Evolutionary conservation across 2,113 vertebrate species (phyloP).

Genomic region (Clarias macrocephalus): DNA sequence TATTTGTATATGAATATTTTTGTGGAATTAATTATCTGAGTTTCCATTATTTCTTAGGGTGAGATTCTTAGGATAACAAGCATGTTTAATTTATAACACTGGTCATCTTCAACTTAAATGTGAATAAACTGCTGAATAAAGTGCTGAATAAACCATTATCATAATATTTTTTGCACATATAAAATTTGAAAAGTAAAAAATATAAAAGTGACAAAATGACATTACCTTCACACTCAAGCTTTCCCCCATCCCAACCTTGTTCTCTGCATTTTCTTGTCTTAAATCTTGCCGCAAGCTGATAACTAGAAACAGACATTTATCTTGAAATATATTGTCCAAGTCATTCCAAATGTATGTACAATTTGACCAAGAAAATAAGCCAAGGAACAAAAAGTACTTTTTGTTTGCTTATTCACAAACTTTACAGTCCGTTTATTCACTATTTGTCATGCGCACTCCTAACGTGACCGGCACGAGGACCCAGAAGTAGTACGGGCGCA

Average conservation of each 20-base stretch:
- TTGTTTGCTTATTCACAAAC: background rate
- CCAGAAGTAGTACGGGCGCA: no score
- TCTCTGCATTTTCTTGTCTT: accelerated
- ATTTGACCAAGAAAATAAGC: background rate
- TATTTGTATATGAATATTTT: no score
- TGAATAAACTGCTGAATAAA: no score
- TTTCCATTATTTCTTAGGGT: no score
- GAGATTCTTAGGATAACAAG: no score
- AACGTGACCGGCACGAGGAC: no score
- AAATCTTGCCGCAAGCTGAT: accelerated
- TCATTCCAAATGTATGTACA: background rate
- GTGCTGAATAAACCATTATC: background rate
- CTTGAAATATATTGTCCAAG: background rate
- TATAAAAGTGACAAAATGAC: background rate
- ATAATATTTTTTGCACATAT: background rate
- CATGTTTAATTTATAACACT: no score
- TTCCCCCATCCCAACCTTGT: slow-evolving; percentile 35
- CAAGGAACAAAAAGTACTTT: background rate
- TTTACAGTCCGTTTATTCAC: background rate
- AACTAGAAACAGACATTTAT: slow-evolving; percentile 32
- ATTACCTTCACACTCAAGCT: slow-evolving; percentile 62
- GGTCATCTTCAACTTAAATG: background rate
- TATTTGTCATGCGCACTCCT: no score
- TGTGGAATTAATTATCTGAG: no score
- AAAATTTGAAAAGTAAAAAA: background rate